These are phyloP conservation scores for Cyanoliseus patagonus DNA, from an alignment of 2,113 vertebrate genomes.

Conservation along the genomic window DNA sequence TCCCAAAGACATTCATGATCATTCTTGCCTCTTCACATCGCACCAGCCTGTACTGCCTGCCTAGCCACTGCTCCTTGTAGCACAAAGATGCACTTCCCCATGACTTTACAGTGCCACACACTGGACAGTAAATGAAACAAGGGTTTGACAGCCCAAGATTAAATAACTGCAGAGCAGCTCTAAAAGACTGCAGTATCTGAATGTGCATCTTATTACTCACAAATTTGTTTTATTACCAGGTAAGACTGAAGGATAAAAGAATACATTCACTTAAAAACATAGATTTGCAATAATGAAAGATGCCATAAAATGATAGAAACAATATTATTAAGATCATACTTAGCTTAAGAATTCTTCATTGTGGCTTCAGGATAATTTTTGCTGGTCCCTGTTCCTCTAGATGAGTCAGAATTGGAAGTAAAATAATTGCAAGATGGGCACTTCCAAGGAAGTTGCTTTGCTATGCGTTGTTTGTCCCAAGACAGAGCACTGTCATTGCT, in stretches of 20 bases:
- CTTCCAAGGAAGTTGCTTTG: conserved; percentile 5
- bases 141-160: not conserved
- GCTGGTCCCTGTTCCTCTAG: not conserved
- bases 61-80: not conserved
- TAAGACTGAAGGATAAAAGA: not conserved
- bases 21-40: not conserved
- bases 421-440: not conserved
- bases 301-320: not conserved
- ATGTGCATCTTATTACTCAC: not conserved
- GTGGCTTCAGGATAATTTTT: not conserved
- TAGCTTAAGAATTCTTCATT: not conserved
- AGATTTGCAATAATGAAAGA: not conserved
- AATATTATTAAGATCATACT: not conserved
- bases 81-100: not conserved
- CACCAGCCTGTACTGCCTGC: not conserved
- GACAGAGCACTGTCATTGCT: not conserved
- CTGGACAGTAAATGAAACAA: not conserved
- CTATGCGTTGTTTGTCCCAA: conserved; percentile 6
- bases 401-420: not conserved
- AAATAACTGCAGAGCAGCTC: not conserved
- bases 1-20: not conserved
- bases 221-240: not conserved
- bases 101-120: not conserved
- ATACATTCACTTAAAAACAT: not conserved
- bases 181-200: not conserved